Evolutionary conservation across 2,888 invertebrate species (phyloP).

Genomic region (Cephus spinipes): DNA sequence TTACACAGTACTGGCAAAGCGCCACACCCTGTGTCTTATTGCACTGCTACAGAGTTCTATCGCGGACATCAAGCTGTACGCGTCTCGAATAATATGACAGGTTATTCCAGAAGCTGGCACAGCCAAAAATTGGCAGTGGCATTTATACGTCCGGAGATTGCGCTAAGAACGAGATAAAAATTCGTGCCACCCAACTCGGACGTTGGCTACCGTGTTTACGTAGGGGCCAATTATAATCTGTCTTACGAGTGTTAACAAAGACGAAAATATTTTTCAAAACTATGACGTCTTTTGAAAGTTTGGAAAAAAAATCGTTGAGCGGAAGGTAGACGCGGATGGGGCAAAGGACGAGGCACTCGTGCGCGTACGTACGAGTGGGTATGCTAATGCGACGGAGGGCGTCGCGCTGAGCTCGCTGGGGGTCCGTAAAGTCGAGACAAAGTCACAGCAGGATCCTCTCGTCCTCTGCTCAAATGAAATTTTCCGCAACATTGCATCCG

Average conservation of each 20-base stretch:
- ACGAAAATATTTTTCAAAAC: background rate
- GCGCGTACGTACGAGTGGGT: conserved; percentile 31
- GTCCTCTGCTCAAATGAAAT: conserved; percentile 65
- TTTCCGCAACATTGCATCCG: conserved; percentile 69
- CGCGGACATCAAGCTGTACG: background rate
- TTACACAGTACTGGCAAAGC: background rate
- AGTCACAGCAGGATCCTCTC: conserved; percentile 27
- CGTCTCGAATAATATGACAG: background rate
- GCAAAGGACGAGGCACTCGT: conserved; percentile 17
- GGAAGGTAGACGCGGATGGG: background rate
- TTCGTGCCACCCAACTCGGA: background rate
- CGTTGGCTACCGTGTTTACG: background rate
- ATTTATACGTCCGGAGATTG: background rate
- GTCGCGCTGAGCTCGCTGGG: conserved; percentile 41
- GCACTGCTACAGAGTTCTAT: background rate
- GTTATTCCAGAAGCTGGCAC: background rate
- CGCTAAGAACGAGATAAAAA: background rate
- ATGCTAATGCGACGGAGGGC: conserved; percentile 46
- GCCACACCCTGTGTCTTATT: background rate
- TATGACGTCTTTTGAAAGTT: background rate
- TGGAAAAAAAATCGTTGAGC: background rate
- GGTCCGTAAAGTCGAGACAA: conserved; percentile 39
- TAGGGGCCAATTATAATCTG: background rate
- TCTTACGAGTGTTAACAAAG: background rate
- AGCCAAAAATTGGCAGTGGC: background rate